A percentile compares a stretch with the other conserved stretches of the same genome.
phyloP scores from a whole-genome alignment of 35 echinoderm and acorn worm genomes.

The Chiridota heheva region DNA sequence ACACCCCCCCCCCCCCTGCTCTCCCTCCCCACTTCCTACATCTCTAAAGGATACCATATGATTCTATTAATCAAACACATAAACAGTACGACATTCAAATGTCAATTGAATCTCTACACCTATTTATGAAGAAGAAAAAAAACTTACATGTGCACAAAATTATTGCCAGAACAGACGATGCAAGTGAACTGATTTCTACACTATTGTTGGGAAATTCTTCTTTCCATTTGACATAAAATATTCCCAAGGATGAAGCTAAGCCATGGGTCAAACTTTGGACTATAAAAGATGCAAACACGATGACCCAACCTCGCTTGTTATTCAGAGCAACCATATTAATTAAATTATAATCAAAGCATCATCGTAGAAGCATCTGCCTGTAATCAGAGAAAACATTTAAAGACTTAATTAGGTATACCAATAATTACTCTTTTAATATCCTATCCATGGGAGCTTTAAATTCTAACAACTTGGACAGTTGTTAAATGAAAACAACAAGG shows the following conservation, averaged over 20 bases:
- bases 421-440: no score
- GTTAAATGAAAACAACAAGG: no score
- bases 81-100: not conserved
- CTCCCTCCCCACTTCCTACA: not conserved
- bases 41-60: not conserved
- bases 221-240: conserved; percentile 33
- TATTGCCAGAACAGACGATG: conserved; percentile 30
- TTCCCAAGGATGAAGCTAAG: conserved; percentile 38
- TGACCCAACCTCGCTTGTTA: conserved; percentile 38
- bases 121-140: not conserved
- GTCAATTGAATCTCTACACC: not conserved
- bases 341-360: no score
- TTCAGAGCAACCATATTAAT: conserved; percentile 14
- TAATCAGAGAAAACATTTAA: no score
- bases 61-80: not conserved
- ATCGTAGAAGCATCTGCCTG: no score
- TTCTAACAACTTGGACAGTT: no score
- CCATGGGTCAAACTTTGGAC: conserved; percentile 36
- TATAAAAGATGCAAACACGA: conserved; percentile 10
- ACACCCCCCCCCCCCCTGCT: not conserved
- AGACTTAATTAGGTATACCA: no score
- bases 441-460: no score
- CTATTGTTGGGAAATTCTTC: not conserved
- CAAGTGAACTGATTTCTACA: conserved; percentile 1
- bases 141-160: conserved; percentile 45